Evolutionary conservation across 1,140 invertebrate genomes (phyloP).

Genomic region (Palaemon carinicauda): DNA sequence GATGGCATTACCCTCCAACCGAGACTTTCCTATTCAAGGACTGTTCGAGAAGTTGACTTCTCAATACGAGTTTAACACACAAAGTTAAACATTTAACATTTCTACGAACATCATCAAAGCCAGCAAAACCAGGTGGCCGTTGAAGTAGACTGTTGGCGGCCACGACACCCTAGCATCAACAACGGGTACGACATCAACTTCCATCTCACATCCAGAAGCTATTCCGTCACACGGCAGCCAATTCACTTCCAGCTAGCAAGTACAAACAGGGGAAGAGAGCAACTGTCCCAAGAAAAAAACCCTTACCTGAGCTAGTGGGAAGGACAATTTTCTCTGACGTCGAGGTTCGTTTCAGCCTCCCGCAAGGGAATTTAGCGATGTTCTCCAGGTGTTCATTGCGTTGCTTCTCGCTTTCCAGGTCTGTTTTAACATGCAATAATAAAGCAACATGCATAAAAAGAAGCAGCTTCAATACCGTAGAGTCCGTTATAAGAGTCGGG

Average conservation of each 20-base stretch:
- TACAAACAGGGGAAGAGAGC: neutral
- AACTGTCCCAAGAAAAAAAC: neutral
- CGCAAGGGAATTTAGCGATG: constrained; percentile 62
- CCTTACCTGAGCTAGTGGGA: constrained; percentile 60
- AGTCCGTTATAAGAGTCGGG: neutral
- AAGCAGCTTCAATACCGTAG: neutral
- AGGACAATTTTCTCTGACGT: constrained; percentile 61
- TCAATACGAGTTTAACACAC: no score
- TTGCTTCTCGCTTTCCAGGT: constrained; percentile 62
- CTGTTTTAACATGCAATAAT: constrained; percentile 55
- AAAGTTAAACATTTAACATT: no score
- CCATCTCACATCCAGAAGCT: no score
- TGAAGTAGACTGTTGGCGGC: no score
- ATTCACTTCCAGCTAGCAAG: constrained; percentile 60
- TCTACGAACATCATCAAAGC: no score
- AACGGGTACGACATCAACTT: no score
- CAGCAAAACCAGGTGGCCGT: no score
- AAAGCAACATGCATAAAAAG: constrained; percentile 30
- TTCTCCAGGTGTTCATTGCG: constrained; percentile 62
- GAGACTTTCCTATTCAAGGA: no score
- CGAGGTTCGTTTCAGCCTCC: constrained; percentile 60
- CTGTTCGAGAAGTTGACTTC: no score
- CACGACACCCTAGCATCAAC: no score
- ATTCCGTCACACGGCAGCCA: no score
- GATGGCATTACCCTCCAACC: no score